Evolutionary conservation across 2,797 vertebrate species (phyloP).

Genomic region (Phylloscopus collybita): DNA sequence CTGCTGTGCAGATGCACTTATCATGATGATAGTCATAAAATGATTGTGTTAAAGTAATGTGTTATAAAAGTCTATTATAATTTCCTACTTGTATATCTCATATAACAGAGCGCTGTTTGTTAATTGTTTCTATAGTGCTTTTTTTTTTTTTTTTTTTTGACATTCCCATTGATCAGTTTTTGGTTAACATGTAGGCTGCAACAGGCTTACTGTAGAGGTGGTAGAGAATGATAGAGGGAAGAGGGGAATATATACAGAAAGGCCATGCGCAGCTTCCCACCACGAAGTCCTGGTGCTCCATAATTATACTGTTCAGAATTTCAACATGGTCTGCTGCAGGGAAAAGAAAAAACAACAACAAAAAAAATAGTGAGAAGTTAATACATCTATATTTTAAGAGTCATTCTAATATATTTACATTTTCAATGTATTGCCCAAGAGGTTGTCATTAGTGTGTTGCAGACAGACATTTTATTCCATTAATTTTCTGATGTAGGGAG

Average conservation of each 20-base stretch:
- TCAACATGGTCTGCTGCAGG: constrained; percentile 87
- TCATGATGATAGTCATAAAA: constrained; percentile 75
- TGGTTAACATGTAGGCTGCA: constrained; percentile 86
- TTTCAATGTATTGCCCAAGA: background rate
- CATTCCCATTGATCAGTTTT: constrained; percentile 79
- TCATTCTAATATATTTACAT: background rate
- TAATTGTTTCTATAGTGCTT: constrained; percentile 77
- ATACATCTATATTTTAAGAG: background rate
- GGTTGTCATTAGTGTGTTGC: background rate
- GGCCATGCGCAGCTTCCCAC: constrained; percentile 88
- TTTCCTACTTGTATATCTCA: constrained; percentile 78
- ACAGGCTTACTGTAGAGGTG: constrained; percentile 88
- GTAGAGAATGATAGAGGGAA: constrained; percentile 84
- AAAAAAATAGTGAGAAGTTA: constrained; percentile 24
- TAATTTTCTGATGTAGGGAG: background rate
- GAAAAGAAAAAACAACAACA: constrained; percentile 20
- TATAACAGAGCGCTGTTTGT: constrained; percentile 75
- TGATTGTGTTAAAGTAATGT: constrained; percentile 79
- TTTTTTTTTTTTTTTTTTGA: constrained; percentile 66
- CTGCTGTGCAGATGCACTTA: constrained; percentile 72
- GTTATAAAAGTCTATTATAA: constrained; percentile 76
- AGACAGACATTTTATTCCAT: background rate
- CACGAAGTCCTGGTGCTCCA: constrained; percentile 88
- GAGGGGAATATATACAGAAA: constrained; percentile 81
- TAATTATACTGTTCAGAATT: constrained; percentile 88